Conservation (phyloP, 2,888 invertebrate genomes). For the Allacma fusca region DNA sequence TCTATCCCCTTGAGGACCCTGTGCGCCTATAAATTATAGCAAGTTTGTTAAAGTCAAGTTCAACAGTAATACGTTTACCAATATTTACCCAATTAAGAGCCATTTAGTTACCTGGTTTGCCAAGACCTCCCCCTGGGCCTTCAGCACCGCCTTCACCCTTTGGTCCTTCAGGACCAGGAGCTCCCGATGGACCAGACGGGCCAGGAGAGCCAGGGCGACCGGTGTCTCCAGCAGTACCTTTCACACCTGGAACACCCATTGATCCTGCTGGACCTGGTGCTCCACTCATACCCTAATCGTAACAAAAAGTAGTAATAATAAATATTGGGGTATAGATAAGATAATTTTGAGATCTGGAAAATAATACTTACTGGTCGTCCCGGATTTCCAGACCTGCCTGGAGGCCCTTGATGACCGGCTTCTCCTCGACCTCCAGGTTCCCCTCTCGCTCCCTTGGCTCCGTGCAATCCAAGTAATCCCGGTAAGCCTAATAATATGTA, state of each 20-base stretch:
- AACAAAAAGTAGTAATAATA: conserved; percentile 15
- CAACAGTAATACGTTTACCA: too few species aligned
- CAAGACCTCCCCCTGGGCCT: conserved; percentile 76
- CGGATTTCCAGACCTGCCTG: conserved; percentile 79
- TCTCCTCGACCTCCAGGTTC: conserved; percentile 80
- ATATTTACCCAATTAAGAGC: too few species aligned
- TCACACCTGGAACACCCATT: conserved; percentile 74
- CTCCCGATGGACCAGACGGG: conserved; percentile 74
- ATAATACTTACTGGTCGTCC: conserved; percentile 72
- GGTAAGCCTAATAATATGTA: conserved; percentile 66
- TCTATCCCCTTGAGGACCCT: conserved; percentile 74
- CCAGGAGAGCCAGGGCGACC: conserved; percentile 76
- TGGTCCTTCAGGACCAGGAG: conserved; percentile 75
- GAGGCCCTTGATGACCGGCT: conserved; percentile 76
- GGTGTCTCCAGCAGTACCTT: conserved; percentile 75
- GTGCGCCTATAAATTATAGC: conserved; percentile 63
- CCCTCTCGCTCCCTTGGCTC: conserved; percentile 78
- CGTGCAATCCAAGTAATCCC: conserved; percentile 71
- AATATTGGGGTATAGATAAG: too few species aligned
- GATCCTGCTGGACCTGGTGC: conserved; percentile 74
- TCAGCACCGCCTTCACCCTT: conserved; percentile 77
- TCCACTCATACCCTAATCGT: conserved; percentile 75
- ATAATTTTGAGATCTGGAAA: background rate
- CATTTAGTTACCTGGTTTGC: conserved; percentile 77
- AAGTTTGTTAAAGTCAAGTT: too few species aligned